Percentiles rank a stretch among this genome's conserved stretches.
Conservation (phyloP, 2,113 vertebrate species). For the Poeciliopsis occidentalis region DNA sequence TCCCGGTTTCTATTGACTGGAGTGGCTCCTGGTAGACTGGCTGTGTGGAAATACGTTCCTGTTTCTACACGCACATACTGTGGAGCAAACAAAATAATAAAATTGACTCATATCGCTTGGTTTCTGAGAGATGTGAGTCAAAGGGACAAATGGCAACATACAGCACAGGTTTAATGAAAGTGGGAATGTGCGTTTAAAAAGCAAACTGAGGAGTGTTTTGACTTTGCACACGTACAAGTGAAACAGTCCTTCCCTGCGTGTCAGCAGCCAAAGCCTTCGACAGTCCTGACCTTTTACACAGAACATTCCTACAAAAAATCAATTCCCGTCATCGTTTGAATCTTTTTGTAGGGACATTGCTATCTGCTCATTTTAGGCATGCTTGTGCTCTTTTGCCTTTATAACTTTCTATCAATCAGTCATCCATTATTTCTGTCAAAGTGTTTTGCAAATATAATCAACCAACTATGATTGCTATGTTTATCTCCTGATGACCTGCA, state of each 20-base stretch:
- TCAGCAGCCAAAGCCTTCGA: conserved; percentile 5
- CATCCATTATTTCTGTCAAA: conserved; percentile 46
- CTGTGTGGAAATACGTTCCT: conserved; percentile 22
- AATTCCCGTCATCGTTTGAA: conserved; percentile 33
- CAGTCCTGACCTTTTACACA: conserved; percentile 13
- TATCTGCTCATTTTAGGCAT: not conserved
- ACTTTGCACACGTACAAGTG: conserved; percentile 25
- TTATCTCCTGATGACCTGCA: conserved; percentile 42
- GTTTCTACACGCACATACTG: conserved; percentile 18
- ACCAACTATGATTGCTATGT: conserved; percentile 44
- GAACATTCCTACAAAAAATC: conserved; percentile 37
- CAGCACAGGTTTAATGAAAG: too few relatives aligned
- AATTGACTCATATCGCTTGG: not conserved
- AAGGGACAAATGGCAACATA: too few relatives aligned
- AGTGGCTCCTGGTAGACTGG: conserved; percentile 31
- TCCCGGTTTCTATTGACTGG: conserved; percentile 12
- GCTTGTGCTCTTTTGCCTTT: not conserved
- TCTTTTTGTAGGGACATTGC: conserved; percentile 11
- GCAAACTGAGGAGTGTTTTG: too few relatives aligned
- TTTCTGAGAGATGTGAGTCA: not conserved
- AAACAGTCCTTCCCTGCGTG: conserved; percentile 9
- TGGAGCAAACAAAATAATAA: conserved; percentile 4
- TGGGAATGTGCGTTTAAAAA: too few relatives aligned
- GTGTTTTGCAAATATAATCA: conserved; percentile 40
- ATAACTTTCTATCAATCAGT: conserved; percentile 22